These are phyloP conservation scores for Sylvicapra grimmia DNA, from an alignment of 2,113 vertebrate genomes.

Conservation along the genomic window DNA sequence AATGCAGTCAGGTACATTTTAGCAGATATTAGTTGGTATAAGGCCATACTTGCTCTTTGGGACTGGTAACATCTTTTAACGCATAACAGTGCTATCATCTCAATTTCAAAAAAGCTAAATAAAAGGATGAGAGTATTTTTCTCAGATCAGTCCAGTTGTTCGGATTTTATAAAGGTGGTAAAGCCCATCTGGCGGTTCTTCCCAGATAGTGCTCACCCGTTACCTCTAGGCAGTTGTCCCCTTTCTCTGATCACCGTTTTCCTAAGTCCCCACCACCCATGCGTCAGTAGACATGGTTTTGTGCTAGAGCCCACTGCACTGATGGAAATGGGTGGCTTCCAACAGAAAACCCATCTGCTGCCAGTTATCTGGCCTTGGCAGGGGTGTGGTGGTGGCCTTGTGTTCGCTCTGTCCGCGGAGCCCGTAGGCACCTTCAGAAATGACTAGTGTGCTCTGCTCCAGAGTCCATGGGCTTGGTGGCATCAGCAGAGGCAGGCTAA, in stretches of 20 bases:
- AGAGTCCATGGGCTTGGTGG: neutral
- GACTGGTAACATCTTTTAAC: slow-evolving; percentile 77
- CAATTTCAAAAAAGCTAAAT: slow-evolving; percentile 76
- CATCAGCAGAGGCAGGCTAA: neutral
- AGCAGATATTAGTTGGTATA: slow-evolving; percentile 79
- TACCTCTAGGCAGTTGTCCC: slow-evolving; percentile 32
- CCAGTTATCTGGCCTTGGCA: slow-evolving; percentile 39
- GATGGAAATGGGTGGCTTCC: slow-evolving; percentile 75
- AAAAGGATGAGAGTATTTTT: slow-evolving; percentile 39
- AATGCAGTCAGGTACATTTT: slow-evolving; percentile 89
- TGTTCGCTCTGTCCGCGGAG: neutral
- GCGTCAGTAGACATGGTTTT: slow-evolving; percentile 56
- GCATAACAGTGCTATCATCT: slow-evolving; percentile 77
- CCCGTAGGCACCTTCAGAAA: neutral
- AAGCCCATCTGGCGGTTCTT: slow-evolving; percentile 47
- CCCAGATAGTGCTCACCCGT: slow-evolving; percentile 22
- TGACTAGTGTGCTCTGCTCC: neutral
- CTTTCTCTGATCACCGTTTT: slow-evolving; percentile 35
- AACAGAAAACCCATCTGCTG: slow-evolving; percentile 64
- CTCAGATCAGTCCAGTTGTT: slow-evolving; percentile 73
- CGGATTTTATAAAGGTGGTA: slow-evolving; percentile 71
- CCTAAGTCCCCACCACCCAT: neutral
- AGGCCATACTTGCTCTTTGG: slow-evolving; percentile 78
- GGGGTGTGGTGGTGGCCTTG: neutral
- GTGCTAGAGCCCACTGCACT: slow-evolving; percentile 64